Evolutionary conservation across 2,113 vertebrate genomes (phyloP), one percentile per base, ranked within the genome.

Genomic region (Pelobates fuscus): DNA sequence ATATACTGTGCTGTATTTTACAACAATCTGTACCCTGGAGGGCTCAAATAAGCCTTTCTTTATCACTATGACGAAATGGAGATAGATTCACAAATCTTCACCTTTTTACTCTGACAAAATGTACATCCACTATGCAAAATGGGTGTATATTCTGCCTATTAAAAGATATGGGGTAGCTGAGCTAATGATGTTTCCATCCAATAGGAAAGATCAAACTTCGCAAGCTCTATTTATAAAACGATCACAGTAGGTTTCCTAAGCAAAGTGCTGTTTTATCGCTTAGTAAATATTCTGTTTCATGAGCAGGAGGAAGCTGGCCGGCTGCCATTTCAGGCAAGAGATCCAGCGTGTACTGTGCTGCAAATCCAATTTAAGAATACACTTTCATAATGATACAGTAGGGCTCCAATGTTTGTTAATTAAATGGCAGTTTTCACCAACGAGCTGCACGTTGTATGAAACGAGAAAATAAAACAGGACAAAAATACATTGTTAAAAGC

Each of bases 241-340:
- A 75, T 75, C 63, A 60, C 72, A 75, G 72, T 59, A 66, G 72
- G 72, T 58, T 59, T 43, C 54, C 43, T 67, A 75, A 75, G 59
- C 67, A 54, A 75, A 75, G 60, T 60, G 54, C 63, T n/a, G 72
- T 58, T 67, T 63, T 67, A 75, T 75, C 63, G 49, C 72, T 75
- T 67, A 63, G 72, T 75, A 75, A 75, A 75, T 75, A 75, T 75
- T 75, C 72, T 67, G 63, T 63, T 75, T 60, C 64, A 46, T 49
- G 57, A 75, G 24, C 43, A 75, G 30, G 59, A 43, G 37, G 37
- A 67, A 49, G 52, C 67, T 75, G 72, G 72, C 72, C 58, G 72
- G 7, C 72, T 67, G 64, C 72, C 72, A 75, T 17, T 12, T 60
- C 64, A 75, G 37, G 54, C 72, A 67, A 46, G 63, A 75, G 43